These are phyloP conservation scores for Perithous albicinctus DNA, from an alignment of 2,888 invertebrate species.

Conservation along the genomic window DNA sequence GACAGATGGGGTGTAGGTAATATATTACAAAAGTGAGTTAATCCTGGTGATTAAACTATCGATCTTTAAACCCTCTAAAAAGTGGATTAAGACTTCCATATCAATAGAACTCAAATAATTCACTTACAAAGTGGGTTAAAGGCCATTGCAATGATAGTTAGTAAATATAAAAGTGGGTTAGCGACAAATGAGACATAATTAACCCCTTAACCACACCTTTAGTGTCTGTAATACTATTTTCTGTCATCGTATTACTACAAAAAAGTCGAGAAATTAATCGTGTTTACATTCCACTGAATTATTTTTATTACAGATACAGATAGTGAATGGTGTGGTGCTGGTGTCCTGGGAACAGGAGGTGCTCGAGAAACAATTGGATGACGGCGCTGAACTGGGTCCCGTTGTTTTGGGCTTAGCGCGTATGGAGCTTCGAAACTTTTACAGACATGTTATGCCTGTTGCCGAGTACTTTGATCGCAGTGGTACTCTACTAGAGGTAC, in stretches of 20 bases:
- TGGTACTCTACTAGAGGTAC: constrained; percentile 90
- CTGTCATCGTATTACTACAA: background rate
- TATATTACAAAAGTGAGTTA: no score
- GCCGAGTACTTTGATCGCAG: constrained; percentile 96
- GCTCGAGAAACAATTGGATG: constrained; percentile 95
- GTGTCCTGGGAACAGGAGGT: constrained; percentile 95
- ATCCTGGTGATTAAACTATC: no score
- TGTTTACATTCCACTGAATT: background rate
- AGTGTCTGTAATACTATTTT: background rate
- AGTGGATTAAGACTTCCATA: no score
- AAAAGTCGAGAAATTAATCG: background rate
- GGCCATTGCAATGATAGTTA: background rate
- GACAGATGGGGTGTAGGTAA: no score
- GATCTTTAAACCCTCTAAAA: no score
- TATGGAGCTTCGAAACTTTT: constrained; percentile 96
- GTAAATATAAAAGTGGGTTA: background rate
- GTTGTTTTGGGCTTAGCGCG: constrained; percentile 92
- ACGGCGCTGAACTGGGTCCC: constrained; percentile 95
- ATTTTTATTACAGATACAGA: constrained; percentile 89
- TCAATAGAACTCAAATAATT: no score
- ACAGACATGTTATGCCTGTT: constrained; percentile 94
- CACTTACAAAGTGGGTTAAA: no score
- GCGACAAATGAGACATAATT: background rate
- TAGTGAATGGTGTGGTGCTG: constrained; percentile 93
- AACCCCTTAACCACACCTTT: background rate